Evolutionary conservation across 2,113 vertebrate genomes (phyloP), one percentile per base, ranked within the genome.

Genomic region (Leptosomus discolor): DNA sequence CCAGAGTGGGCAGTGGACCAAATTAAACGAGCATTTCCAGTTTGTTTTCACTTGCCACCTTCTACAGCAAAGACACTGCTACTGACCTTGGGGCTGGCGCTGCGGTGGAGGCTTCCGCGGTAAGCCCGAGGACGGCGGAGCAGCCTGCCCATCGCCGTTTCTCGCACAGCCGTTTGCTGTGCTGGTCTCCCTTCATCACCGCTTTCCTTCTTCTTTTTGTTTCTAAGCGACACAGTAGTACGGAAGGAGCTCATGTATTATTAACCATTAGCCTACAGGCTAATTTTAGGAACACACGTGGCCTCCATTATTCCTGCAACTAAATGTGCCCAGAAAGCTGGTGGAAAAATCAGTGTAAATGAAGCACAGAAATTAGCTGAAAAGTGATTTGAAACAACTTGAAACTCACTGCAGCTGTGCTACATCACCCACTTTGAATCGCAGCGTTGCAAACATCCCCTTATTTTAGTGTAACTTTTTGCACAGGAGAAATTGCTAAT

Each of bases 111-210:
- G n/a, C 24, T 88, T 63, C 29, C 14, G 14, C 22, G 29, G 18
- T 29, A 69, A 76, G 23, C 67, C 37, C 0, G 0, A 56, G 50
- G 34, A 78, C 0, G 0, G 41, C 22, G 18, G 48, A 53, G 54
- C 5, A 50, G 50, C 45, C 70, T 51, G 65, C n/a, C 34, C 34
- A 16, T 48, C 10, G 1, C 15, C 11, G 24, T 30, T 48, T 43
- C 53, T 34, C 4, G 1, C 36, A 16, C 24, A 29, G 50, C n/a
- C 2, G 0, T n/a, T 48, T 41, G 19, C 69, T 37, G 6, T 17
- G 16, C 60, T 21, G 29, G 37, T 41, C 56, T 51, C 36, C 60
- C 39, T 65, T 39, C n/a, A 54, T 39, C 53, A 53, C 15, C 0
- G 0, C 29, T 75, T 88, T 46, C 74, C 74, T 64, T 85, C 45